These are phyloP conservation scores for Hypomecis atomaria DNA, from an alignment of 2,888 invertebrate species.

Conservation along the genomic window DNA sequence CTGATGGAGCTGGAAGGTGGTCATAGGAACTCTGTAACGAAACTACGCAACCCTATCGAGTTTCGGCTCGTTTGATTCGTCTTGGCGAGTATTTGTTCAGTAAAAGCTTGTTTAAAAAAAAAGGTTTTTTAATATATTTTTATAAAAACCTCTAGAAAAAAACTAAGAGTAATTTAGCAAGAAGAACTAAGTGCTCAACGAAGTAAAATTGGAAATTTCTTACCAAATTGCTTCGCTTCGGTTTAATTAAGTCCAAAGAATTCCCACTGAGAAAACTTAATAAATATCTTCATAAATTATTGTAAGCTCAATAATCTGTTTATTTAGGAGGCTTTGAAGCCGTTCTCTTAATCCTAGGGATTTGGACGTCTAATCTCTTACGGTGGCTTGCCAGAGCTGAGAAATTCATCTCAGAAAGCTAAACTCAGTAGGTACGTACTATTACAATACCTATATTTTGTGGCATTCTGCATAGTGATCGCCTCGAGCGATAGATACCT, in stretches of 20 bases:
- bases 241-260: conserved; percentile 28
- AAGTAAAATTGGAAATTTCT: conserved; percentile 12
- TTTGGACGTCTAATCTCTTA: conserved; percentile 37
- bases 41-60: too few species aligned
- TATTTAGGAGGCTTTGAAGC: conserved; percentile 42
- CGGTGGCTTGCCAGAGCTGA: conserved; percentile 14
- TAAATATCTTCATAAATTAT: conserved; percentile 44
- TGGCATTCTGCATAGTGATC: too few species aligned
- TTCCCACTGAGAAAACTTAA: conserved; percentile 33
- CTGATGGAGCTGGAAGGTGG: too few species aligned
- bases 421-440: background rate
- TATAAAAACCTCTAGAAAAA: too few species aligned
- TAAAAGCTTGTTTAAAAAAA: too few species aligned
- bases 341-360: conserved; percentile 35
- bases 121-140: too few species aligned
- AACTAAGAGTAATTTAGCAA: background rate
- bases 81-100: too few species aligned
- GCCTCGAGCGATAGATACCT: too few species aligned
- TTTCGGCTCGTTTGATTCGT: too few species aligned
- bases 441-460: too few species aligned
- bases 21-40: too few species aligned
- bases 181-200: background rate
- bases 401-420: conserved; percentile 8
- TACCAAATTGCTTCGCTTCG: conserved; percentile 7
- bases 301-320: conserved; percentile 49